Evolutionary conservation across 2,113 vertebrate species (phyloP).

Genomic region (Labeo catla): DNA sequence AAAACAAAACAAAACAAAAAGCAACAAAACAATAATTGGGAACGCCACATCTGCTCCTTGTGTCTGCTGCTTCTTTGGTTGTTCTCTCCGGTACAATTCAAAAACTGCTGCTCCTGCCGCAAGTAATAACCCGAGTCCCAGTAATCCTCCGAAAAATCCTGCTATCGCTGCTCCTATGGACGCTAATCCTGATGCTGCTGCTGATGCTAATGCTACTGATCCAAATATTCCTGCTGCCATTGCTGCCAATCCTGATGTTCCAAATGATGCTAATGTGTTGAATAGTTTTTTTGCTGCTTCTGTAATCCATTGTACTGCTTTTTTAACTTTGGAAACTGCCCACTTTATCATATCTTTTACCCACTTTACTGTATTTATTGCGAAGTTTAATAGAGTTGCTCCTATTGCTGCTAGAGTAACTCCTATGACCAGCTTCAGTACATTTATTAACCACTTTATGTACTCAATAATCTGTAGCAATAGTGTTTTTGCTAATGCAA

Average conservation of each 20-base stretch:
- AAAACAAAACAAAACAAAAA: neutral
- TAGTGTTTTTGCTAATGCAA: neutral
- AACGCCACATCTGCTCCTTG: neutral
- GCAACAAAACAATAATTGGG: neutral
- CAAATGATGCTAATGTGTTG: neutral
- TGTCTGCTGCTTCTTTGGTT: neutral
- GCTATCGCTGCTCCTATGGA: neutral
- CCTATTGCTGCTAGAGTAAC: neutral
- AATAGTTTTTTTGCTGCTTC: neutral
- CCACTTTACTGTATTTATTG: neutral
- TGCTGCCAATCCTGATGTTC: neutral
- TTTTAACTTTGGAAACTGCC: neutral
- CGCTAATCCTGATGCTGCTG: neutral
- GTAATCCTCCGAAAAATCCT: neutral
- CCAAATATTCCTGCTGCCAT: neutral
- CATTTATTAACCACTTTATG: rapidly evolving
- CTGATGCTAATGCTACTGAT: neutral
- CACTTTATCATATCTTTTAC: neutral
- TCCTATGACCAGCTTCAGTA: neutral
- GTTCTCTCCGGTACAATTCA: neutral
- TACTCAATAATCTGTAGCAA: rapidly evolving
- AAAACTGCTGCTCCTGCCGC: neutral
- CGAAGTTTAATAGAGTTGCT: neutral
- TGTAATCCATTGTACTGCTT: neutral
- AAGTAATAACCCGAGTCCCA: neutral